A percentile compares a stretch with the other conserved stretches of the same genome.
These are phyloP conservation scores for Amblyornis subalaris DNA, from an alignment of 2,113 vertebrate species.

Conservation along the genomic window DNA sequence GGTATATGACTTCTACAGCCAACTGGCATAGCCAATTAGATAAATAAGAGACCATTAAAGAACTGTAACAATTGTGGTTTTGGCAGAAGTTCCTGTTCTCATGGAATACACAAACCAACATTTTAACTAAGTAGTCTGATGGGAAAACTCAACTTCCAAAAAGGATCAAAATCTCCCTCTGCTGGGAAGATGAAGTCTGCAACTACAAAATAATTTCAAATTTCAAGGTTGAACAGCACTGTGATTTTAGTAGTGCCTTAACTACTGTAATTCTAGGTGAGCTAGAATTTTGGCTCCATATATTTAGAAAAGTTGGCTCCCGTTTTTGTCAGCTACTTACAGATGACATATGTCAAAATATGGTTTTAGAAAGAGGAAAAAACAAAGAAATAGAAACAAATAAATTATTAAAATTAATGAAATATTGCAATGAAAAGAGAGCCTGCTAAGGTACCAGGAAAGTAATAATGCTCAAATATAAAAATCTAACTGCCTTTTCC, in stretches of 20 bases:
- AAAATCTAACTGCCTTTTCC: background rate
- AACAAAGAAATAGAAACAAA: background rate
- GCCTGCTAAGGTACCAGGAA: background rate
- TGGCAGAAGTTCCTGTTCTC: conserved; percentile 28
- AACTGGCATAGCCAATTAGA: conserved; percentile 15
- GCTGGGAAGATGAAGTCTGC: background rate
- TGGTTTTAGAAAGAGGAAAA: background rate
- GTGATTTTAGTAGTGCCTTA: background rate
- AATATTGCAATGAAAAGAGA: background rate
- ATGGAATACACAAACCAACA: background rate
- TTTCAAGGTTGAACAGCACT: background rate
- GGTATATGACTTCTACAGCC: background rate
- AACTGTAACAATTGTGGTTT: background rate
- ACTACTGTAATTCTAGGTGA: background rate
- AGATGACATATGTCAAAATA: background rate
- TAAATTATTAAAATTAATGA: background rate
- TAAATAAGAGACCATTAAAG: background rate
- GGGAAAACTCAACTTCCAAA: background rate
- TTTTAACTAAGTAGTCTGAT: background rate
- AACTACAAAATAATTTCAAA: background rate
- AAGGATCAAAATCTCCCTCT: conserved; percentile 45
- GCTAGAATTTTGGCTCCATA: background rate
- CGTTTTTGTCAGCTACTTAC: background rate
- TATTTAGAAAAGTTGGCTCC: background rate
- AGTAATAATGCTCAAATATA: background rate